Percentiles rank a stretch among this genome's conserved stretches.
Evolutionary conservation across 2,113 vertebrate species (phyloP).

Genomic region (Sylvia atricapilla): DNA sequence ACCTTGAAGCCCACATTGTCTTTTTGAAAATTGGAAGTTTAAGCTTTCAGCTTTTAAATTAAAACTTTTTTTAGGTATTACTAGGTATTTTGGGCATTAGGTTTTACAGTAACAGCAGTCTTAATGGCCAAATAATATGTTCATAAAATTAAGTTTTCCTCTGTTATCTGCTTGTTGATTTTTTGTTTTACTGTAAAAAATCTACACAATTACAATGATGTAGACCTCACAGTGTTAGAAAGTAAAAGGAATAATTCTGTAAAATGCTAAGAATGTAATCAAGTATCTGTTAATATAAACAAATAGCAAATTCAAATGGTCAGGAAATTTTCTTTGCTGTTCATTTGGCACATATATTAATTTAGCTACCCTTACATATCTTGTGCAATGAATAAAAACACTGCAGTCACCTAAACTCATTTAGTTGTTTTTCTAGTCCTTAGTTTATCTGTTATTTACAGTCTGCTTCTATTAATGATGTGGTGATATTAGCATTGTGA

Average conservation of each 20-base stretch:
- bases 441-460: constrained; percentile 14
- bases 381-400: background rate
- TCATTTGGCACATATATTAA: background rate
- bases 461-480: background rate
- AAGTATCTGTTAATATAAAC: background rate
- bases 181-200: background rate
- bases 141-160: background rate
- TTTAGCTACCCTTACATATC: background rate
- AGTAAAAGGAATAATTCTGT: background rate
- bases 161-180: background rate
- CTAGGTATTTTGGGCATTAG: background rate
- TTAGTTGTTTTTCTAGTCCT: background rate
- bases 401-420: background rate
- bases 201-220: background rate
- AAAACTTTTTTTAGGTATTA: background rate
- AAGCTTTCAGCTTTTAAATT: background rate
- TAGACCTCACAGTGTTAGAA: background rate
- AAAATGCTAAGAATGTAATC: background rate
- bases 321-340: background rate
- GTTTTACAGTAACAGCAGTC: background rate
- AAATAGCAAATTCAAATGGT: background rate
- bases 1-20: background rate
- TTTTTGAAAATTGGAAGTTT: background rate
- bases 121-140: background rate
- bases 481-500: background rate